Evolutionary conservation across 2,113 vertebrate genomes (phyloP).

Genomic region (Psittacara wagleri): DNA sequence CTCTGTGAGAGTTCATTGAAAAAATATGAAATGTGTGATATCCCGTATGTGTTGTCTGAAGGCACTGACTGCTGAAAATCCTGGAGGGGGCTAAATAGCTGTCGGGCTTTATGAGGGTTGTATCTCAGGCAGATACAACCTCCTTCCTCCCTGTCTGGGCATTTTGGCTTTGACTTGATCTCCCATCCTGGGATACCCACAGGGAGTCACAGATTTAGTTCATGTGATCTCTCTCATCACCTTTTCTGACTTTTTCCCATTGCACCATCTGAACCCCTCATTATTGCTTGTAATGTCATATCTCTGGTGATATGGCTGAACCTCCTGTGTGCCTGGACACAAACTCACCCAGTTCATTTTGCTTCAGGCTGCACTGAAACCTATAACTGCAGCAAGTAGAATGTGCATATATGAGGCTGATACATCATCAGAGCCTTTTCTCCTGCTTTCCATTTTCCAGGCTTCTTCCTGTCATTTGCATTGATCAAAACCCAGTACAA

Average conservation of each 20-base stretch:
- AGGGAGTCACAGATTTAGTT: not conserved
- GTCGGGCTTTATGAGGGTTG: not conserved
- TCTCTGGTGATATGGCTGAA: not conserved
- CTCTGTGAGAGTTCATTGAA: not conserved
- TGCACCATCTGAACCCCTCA: not conserved
- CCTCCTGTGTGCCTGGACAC: not conserved
- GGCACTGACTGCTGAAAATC: not conserved
- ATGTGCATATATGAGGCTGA: not conserved
- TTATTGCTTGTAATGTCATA: not conserved
- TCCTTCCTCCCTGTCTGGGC: not conserved
- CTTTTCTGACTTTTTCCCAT: not conserved
- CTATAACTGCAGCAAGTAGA: not conserved
- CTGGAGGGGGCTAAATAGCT: not conserved
- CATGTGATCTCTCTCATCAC: not conserved
- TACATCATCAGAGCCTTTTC: not conserved
- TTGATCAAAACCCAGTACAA: not conserved
- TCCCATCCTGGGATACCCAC: not conserved
- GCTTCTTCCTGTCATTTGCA: not conserved
- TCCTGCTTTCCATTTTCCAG: not conserved
- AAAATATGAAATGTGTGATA: not conserved
- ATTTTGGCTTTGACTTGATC: not conserved
- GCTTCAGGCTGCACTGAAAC: not conserved
- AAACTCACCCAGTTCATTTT: not conserved
- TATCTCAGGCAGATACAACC: not conserved
- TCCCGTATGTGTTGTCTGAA: not conserved